A percentile compares a stretch with the other conserved stretches of the same genome.
These are phyloP conservation scores for Acleris laterana DNA, from an alignment of 2,888 invertebrate species.

Conservation along the genomic window DNA sequence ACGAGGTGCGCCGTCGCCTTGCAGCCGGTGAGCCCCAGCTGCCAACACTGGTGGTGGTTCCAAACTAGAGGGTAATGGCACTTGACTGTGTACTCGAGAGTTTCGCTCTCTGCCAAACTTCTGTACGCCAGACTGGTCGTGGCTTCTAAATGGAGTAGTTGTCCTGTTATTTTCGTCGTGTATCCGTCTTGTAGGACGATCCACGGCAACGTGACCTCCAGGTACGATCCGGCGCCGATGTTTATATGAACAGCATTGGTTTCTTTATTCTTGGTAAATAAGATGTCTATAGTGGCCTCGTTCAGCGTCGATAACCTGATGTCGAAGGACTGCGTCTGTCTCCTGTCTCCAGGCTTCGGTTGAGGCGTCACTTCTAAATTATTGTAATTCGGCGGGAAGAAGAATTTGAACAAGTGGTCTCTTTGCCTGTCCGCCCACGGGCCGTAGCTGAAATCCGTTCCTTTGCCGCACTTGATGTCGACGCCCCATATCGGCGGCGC, in stretches of 20 bases:
- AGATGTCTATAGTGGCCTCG: constrained; percentile 97
- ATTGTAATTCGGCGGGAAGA: constrained; percentile 95
- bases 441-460: constrained; percentile 98
- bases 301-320: constrained; percentile 94
- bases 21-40: constrained; percentile 94
- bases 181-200: constrained; percentile 94
- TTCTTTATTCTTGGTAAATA: constrained; percentile 97
- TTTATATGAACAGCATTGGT: constrained; percentile 99
- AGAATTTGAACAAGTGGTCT: constrained; percentile 97
- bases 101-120: constrained; percentile 96
- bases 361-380: constrained; percentile 91
- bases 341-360: constrained; percentile 93
- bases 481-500: constrained; percentile 98
- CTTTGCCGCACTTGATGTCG: constrained; percentile 97
- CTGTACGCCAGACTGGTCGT: constrained; percentile 97
- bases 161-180: constrained; percentile 95
- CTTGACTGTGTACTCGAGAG: constrained; percentile 94
- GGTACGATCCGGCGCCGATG: constrained; percentile 96
- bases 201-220: constrained; percentile 99
- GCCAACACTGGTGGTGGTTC: constrained; percentile 99
- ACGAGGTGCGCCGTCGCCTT: constrained; percentile 97
- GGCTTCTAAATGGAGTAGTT: constrained; percentile 96
- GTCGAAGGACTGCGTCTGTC: constrained; percentile 96
- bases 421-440: constrained; percentile 99
- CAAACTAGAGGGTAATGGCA: constrained; percentile 96